Percentiles rank a stretch among this genome's conserved stretches.
Conservation (phyloP, 2,113 vertebrate genomes). For the Zeus faber region DNA sequence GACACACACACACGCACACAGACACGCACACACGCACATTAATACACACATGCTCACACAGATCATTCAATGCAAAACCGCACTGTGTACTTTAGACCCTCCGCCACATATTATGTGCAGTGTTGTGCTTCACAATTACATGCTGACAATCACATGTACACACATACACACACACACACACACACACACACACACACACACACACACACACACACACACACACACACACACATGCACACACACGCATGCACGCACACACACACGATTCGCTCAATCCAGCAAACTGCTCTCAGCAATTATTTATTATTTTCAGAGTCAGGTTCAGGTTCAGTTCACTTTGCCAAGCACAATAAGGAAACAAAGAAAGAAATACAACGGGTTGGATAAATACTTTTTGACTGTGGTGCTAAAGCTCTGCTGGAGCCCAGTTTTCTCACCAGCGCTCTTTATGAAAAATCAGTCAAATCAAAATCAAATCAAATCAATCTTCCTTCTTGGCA, state of each 20-base stretch:
- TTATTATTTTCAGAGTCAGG: slow-evolving; percentile 37
- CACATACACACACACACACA: slow-evolving; percentile 19
- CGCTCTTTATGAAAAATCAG: slow-evolving; percentile 30
- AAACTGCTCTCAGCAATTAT: slow-evolving; percentile 21
- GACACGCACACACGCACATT: slow-evolving; percentile 16
- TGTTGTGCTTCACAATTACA: neutral
- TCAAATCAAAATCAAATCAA: too few species aligned
- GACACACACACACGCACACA: neutral
- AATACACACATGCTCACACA: slow-evolving; percentile 24
- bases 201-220: slow-evolving; percentile 7
- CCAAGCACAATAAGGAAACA: slow-evolving; percentile 15
- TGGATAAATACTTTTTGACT: slow-evolving; percentile 41
- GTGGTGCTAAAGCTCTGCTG: slow-evolving; percentile 21
- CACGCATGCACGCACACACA: slow-evolving; percentile 12
- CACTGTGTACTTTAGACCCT: too few species aligned
- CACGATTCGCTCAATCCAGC: slow-evolving; percentile 20
- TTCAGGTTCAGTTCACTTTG: slow-evolving; percentile 18
- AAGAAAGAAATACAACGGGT: slow-evolving; percentile 15
- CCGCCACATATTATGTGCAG: too few species aligned
- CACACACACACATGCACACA: slow-evolving; percentile 9
- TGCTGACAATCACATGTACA: neutral
- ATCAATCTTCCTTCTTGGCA: slow-evolving; percentile 19
- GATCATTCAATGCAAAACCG: neutral
- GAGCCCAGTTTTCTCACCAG: slow-evolving; percentile 17
- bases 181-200: slow-evolving; percentile 27